Base-by-base conservation (phyloP, 2,888 invertebrate genomes). In the Tupiocoris notatus region DNA sequence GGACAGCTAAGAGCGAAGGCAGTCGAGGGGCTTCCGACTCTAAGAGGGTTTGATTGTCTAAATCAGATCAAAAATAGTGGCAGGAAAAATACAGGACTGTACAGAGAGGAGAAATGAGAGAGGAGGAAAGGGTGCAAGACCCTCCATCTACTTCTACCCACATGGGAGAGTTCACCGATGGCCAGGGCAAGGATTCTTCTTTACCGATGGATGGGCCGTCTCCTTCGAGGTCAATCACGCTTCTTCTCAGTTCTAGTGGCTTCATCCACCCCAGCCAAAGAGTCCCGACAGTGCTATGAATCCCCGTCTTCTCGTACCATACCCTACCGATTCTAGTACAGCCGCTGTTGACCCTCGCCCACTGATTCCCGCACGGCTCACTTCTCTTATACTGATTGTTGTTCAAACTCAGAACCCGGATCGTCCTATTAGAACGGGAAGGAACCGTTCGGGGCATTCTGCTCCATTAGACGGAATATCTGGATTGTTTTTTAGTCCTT, bases 31-130 rank as follows among this genome's bases (percentile, higher is more conserved):
- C 39, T 39, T 21, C 63, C 22, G n/a, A 23, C 59, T 23, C 75
- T 75, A 73, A 77, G 77, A 77, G 78, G 78, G 77, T 77, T 77
- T 77, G 77, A 77, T 77, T 77, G 77, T 77, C 77, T 77, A 77
- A 77, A 77, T 77, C 77, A 77, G 77, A 77, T 77, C 77, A 77
- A 75, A 77, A 77, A 77, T 76, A 76, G 76, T 76, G 75, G 65
- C 75, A 62, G 73, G 18, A 63, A 70, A 58, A 70, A 25, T 16
- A 58, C 25, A 65, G 63, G 39, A 39, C 39, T 39, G 6, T 39
- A 3, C 7, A 21, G 63, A 20, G 6, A 7, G 63, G 70, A 24
- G 70, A 59, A 58, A 23, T 18, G 25, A 58, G 22, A 20, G 25
- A 24, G 56, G 12, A 57, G 59, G 62, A 17, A n/a, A 17, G 16